Conservation (phyloP, 1,140 invertebrate genomes). For the Heliconius hewitsoni region DNA sequence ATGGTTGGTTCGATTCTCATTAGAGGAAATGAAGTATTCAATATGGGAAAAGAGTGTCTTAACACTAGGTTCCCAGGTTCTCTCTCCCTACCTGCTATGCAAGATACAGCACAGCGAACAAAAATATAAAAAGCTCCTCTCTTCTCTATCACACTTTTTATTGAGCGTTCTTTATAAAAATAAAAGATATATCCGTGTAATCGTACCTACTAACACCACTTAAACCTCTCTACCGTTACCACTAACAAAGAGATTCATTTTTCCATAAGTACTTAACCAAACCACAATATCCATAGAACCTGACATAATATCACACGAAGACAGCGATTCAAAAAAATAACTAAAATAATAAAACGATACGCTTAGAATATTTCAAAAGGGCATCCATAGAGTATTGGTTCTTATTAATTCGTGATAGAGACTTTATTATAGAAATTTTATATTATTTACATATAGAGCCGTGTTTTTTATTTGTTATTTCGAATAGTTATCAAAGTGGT, state of each 20-base stretch:
- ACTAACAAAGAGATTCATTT: constrained; percentile 63
- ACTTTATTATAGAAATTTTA: constrained; percentile 21
- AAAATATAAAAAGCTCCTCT: too few relatives aligned
- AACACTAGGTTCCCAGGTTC: too few relatives aligned
- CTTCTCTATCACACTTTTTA: not conserved
- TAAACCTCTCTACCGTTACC: constrained; percentile 50
- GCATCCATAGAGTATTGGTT: constrained; percentile 18
- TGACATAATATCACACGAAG: constrained; percentile 73
- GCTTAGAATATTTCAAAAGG: not conserved
- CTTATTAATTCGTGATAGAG: constrained; percentile 51
- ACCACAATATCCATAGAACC: constrained; percentile 53
- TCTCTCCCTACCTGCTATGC: too few relatives aligned
- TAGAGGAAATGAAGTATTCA: too few relatives aligned
- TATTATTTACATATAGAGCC: constrained; percentile 23
- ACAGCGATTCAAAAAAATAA: constrained; percentile 50
- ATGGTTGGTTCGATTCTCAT: too few relatives aligned
- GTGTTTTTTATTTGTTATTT: constrained; percentile 60
- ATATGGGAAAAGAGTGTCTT: too few relatives aligned
- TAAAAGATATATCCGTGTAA: not conserved
- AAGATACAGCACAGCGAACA: too few relatives aligned
- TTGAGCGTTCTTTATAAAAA: not conserved
- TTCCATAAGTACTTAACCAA: constrained; percentile 51
- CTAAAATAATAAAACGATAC: constrained; percentile 47
- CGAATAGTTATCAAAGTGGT: constrained; percentile 53
- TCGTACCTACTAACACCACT: constrained; percentile 18